These are phyloP conservation scores for Forbesichthys agassizii DNA, from an alignment of 2,113 vertebrate species.

Conservation along the genomic window DNA sequence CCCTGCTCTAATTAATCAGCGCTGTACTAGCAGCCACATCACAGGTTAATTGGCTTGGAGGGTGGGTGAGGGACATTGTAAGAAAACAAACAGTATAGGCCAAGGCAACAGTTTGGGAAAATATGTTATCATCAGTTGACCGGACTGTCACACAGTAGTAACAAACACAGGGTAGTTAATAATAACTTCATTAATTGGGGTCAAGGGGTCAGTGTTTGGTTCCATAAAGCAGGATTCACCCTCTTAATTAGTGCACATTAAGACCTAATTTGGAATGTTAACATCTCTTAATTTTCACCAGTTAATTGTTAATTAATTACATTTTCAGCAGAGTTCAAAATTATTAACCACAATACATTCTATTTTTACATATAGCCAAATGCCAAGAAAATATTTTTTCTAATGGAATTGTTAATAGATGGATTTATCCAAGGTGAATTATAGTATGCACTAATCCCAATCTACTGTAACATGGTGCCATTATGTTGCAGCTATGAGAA, in stretches of 20 bases:
- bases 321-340: conserved; percentile 67
- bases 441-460: not conserved
- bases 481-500: not conserved
- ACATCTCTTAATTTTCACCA: conserved; percentile 77
- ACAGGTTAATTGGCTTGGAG: conserved; percentile 68
- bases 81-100: conserved; percentile 50
- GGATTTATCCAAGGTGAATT: conserved; percentile 20
- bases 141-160: conserved; percentile 13
- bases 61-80: conserved; percentile 39
- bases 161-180: conserved; percentile 64
- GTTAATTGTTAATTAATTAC: conserved; percentile 79
- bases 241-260: conserved; percentile 79
- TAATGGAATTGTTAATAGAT: not conserved
- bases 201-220: conserved; percentile 74
- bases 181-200: conserved; percentile 83
- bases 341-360: conserved; percentile 86
- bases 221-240: conserved; percentile 70
- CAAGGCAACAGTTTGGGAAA: not conserved
- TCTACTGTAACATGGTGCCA: not conserved
- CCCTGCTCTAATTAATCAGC: conserved; percentile 59
- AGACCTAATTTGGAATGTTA: conserved; percentile 75
- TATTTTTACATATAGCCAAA: conserved; percentile 65
- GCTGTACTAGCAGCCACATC: conserved; percentile 38
- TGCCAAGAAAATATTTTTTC: not conserved
- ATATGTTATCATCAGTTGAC: conserved; percentile 48